Evolutionary conservation across 2,113 vertebrate species (phyloP).

Genomic region (Albula goreensis): DNA sequence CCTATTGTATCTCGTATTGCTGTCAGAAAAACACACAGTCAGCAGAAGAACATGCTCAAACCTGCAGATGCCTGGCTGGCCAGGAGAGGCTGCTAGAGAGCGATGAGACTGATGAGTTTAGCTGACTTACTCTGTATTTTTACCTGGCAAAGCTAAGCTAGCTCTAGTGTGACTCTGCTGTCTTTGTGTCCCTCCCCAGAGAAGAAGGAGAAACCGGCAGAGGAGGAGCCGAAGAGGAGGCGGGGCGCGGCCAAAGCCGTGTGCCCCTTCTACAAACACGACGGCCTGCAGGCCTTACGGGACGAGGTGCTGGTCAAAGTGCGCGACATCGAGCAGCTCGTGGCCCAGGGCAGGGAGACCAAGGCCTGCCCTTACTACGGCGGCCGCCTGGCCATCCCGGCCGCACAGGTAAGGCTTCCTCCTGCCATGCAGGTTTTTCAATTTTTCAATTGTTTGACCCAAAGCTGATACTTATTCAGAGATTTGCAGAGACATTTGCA

Average conservation of each 20-base stretch:
- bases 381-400: slow-evolving; percentile 81
- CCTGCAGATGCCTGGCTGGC: too few relatives aligned
- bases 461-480: too few relatives aligned
- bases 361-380: slow-evolving; percentile 89
- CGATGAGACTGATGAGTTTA: too few relatives aligned
- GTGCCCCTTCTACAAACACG: slow-evolving; percentile 78
- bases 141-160: too few relatives aligned
- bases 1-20: too few relatives aligned
- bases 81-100: too few relatives aligned
- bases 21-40: too few relatives aligned
- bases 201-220: slow-evolving; percentile 62
- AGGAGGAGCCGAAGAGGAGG: slow-evolving; percentile 70
- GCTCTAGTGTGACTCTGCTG: too few relatives aligned
- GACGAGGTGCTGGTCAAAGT: slow-evolving; percentile 80
- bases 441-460: too few relatives aligned
- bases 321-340: slow-evolving; percentile 88
- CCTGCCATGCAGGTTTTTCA: neutral
- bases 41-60: too few relatives aligned
- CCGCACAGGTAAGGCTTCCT: slow-evolving; percentile 74
- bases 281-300: slow-evolving; percentile 80
- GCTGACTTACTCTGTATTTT: too few relatives aligned
- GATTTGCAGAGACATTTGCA: too few relatives aligned
- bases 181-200: slow-evolving; percentile 12
- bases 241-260: slow-evolving; percentile 52
- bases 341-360: slow-evolving; percentile 74